Evolutionary conservation across 1,140 invertebrate species (phyloP), one percentile per base, ranked within the genome.

Genomic region (Linepithema humile): DNA sequence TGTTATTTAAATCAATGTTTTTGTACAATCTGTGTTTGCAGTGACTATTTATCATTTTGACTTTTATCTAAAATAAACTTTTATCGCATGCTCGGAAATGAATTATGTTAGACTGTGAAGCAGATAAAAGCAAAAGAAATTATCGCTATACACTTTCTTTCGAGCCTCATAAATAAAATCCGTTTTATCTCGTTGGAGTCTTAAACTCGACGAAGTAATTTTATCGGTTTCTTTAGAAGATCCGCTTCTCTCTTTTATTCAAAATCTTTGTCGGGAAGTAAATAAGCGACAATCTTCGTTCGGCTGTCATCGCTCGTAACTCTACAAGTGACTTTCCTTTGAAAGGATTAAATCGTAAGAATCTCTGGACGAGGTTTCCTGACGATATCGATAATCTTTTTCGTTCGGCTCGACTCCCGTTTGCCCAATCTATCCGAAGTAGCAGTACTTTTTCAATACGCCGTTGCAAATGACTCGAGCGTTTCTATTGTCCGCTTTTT

Each of bases 381-480:
- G 40, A 12, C 62, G 35, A 80, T 80, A 80, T 55, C 62, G 62
- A 80, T 80, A 70, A 70, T 80, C 48, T 40, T 43, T 69, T 80
- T 23, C 35, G 75, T 78, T 75, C 64, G 43, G 45, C 48, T 29
- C 48, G 70, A 67, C 17, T 48, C 3, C 6, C 9, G n/a, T 5
- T 23, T 48, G 48, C 6, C 50, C 23, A 4, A 72, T 53, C 59
- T n/a, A 12, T 55, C 69, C 69, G 64, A 87, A 88, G 82, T 85
- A 80, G 69, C 74, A 74, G 38, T 43, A 57, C 35, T 50, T 45
- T 57, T 45, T 53, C 65, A 75, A 87, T 78, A 57, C 65, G 29
- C 73, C 75, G 65, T 87, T 60, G 40, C 23, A 45, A 78, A 83
- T 86, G 77, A 86, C 55, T 60, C 45, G 60, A 55, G 59, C 77